Conservation (phyloP, 2,797 vertebrate genomes). For the Alosa sapidissima region DNA sequence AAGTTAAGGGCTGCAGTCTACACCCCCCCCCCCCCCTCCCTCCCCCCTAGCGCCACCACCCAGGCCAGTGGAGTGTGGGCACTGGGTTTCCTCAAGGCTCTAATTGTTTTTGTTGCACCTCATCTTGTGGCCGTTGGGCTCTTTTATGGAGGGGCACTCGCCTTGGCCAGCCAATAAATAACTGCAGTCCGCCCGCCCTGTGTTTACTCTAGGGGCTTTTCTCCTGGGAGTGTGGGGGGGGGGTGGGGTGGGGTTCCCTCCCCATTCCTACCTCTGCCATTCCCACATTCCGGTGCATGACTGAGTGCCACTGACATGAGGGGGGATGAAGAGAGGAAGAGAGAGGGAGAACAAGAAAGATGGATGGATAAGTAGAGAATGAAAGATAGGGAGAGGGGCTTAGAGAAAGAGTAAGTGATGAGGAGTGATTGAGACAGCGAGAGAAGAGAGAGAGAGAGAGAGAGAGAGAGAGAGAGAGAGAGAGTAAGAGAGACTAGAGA, state of each 20-base stretch:
- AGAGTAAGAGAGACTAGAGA: not conserved
- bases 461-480: too few relatives aligned
- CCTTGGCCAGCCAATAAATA: slow-evolving; percentile 25
- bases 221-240: slow-evolving; percentile 22
- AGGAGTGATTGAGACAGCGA: not conserved
- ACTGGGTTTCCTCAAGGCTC: slow-evolving; percentile 44
- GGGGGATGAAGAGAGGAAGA: not conserved
- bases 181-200: not conserved
- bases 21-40: not conserved
- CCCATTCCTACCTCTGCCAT: slow-evolving; percentile 40
- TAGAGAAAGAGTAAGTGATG: not conserved
- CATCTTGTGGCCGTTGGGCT: slow-evolving; percentile 38
- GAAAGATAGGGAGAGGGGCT: not conserved
- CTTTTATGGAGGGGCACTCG: slow-evolving; percentile 29
- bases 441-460: too few relatives aligned
- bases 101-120: slow-evolving; percentile 52
- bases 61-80: slow-evolving; percentile 23
- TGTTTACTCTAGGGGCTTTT: slow-evolving; percentile 29
- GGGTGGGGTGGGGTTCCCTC: slow-evolving; percentile 55
- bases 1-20: too few relatives aligned
- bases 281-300: slow-evolving; percentile 22
- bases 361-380: not conserved
- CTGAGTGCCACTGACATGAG: slow-evolving; percentile 1
- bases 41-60: slow-evolving; percentile 18
- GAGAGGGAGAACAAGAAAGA: not conserved